Base-by-base conservation (phyloP, 30 jellyfish, hydroid and myxozoan genomes). In the Aurelia sp. region DNA sequence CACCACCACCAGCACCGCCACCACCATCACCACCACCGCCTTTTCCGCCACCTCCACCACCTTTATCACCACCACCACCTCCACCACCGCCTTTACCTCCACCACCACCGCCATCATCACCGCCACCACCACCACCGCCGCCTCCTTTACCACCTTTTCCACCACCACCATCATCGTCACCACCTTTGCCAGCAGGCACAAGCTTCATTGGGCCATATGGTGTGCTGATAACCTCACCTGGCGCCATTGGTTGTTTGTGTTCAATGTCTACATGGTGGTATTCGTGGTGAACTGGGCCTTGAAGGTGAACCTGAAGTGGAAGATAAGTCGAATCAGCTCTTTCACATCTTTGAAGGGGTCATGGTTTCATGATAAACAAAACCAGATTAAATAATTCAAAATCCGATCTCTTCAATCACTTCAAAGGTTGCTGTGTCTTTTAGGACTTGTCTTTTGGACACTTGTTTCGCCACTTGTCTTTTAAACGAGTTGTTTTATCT, bases 141-240 rank as follows among this genome's bases (percentile, higher is more conserved):
- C 91, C 91, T 13, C 89, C 95, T 12, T 86, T 88, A 8, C 83
- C 83, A 0, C 89, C 95, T 31, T 94, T 91, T 21, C 97, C 97
- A 27, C 92, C 97, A 22, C 92, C 92, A 67, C 89, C 97, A 19
- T 73, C 89, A 3, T 52, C 91, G 19, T 88, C 97, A 21, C 95
- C 97, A 52, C 91, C 97, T 30, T 78, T 87, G 22, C 90, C 91
- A 71, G 97, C 98, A 58, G 98, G 98, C 9, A 92, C 98, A 37
- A 92, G 87, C 73, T 92, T 92, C 97, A 92, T 79, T 9, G 97
- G 97, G 70, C 98, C 98, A 63, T 92, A 92, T 15, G 98, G 98
- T 4, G 98, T 92, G 76, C 88, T 81, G 59, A 92, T 81, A 3
- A 93, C 92, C 21, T 87, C 93, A 35, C 98, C 98, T 11, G 97